phyloP scores from a whole-genome alignment of 2,888 invertebrate species.

The Pecten maximus region DNA sequence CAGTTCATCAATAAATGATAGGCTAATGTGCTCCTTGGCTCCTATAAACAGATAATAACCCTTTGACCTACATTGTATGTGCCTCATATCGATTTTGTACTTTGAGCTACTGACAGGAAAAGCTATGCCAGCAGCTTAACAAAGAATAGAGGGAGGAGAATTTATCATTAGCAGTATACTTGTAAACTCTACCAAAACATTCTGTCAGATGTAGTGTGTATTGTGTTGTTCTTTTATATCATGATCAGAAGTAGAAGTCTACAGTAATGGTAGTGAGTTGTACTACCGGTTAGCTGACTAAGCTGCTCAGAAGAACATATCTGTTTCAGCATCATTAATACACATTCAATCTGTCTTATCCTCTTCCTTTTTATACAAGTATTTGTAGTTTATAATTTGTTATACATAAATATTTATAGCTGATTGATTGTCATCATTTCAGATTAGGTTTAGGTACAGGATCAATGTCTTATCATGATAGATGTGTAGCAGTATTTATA shows the following conservation, averaged over 20 bases:
- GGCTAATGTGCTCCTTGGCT: not conserved
- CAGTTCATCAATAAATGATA: conserved; percentile 26
- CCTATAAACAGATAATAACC: conserved; percentile 22
- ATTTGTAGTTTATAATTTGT: not conserved
- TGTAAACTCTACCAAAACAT: not conserved
- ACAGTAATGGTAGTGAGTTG: not conserved
- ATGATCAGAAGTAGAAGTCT: not conserved
- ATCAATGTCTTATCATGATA: not conserved
- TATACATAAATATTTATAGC: not conserved
- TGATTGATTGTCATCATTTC: not conserved
- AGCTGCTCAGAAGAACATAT: not conserved
- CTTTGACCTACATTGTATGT: not conserved
- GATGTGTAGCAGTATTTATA: no score
- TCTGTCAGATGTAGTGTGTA: not conserved
- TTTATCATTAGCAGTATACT: not conserved
- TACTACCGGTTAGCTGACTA: not conserved
- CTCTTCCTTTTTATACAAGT: not conserved
- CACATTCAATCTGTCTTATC: not conserved
- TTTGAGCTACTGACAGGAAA: not conserved
- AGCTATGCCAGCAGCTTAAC: conserved; percentile 10
- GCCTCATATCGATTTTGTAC: conserved; percentile 7
- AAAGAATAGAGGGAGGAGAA: not conserved
- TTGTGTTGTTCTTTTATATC: not conserved
- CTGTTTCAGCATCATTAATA: not conserved
- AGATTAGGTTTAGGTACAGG: not conserved